Evolutionary conservation across 1,140 invertebrate genomes (phyloP), one percentile per base, ranked within the genome.

Genomic region (Halictus rubicundus): DNA sequence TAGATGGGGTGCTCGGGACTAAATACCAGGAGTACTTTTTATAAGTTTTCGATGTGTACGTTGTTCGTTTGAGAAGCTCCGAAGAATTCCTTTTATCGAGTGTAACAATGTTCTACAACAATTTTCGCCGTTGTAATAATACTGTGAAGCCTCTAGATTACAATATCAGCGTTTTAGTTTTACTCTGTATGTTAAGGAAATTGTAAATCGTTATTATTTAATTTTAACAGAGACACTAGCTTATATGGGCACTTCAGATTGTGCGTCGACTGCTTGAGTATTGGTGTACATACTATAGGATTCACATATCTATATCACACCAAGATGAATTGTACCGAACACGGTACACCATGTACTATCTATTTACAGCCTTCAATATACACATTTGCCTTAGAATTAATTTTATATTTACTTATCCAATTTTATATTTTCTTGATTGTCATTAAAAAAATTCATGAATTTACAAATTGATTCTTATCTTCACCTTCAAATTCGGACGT

Each of bases 361-460:
- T 73, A 57, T 73, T 65, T 73, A 73, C 70, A 59, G 49, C 70
- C 73, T 73, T 49, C 39, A 59, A 7, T 59, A 57, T 64, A 65
- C 23, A 59, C 39, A 49, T 73, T 73, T 73, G 70, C 61, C 37
- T 73, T 78, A 78, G 49, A 65, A 16, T 60, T 76, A 46, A 76
- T 71, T 80, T 65, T 80, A 57, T 82, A 64, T 82, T 74, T 72
- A 69, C 49, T 77, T 70, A 70, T 16, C n/a, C 54, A 70, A 76
- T 76, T 72, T 60, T 71, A 70, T 72, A 71, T 76, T 72, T 66
- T 69, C 23, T 79, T 68, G 37, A 81, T 54, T 73, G 37, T 69
- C 21, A 80, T 81, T 81, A 54, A 65, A 81, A 46, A 52, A 1
- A 65, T 76, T 60, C 63, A 66, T 68, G 27, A 57, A 64, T 68